Conservation (phyloP, 2,797 vertebrate species). For the Acanthurus lineatus region DNA sequence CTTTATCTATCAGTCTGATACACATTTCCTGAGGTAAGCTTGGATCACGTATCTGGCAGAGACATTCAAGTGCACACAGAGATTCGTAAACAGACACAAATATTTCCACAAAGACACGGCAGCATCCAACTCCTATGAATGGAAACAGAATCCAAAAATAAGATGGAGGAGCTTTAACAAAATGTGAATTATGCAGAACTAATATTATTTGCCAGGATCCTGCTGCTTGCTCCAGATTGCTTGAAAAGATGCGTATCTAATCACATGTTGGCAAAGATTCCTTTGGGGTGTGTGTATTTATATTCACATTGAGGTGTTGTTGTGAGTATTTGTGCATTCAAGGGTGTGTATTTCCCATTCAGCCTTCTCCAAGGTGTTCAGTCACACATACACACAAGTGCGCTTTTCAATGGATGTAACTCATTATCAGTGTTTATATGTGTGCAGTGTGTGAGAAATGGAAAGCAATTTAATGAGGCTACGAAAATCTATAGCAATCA, state of each 20-base stretch:
- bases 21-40: constrained; percentile 36
- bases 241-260: constrained; percentile 74
- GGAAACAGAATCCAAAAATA: constrained; percentile 67
- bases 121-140: constrained; percentile 55
- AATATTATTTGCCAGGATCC: constrained; percentile 66
- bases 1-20: constrained; percentile 36
- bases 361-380: constrained; percentile 17
- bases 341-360: constrained; percentile 12
- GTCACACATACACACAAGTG: constrained; percentile 12
- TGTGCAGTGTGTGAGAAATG: constrained; percentile 25
- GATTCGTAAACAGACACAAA: constrained; percentile 35
- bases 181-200: constrained; percentile 67
- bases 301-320: constrained; percentile 41
- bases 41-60: constrained; percentile 46
- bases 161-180: constrained; percentile 54
- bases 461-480: background rate
- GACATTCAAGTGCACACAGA: constrained; percentile 14
- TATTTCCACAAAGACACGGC: constrained; percentile 29
- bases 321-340: background rate
- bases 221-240: constrained; percentile 66
- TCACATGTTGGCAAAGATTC: constrained; percentile 63
- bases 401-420: constrained; percentile 5
- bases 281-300: constrained; percentile 45
- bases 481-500: background rate
- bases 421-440: constrained; percentile 21